A percentile compares a stretch with the other conserved stretches of the same genome.
phyloP scores from a whole-genome alignment of 2,797 vertebrate species.

The Clangula hyemalis region DNA sequence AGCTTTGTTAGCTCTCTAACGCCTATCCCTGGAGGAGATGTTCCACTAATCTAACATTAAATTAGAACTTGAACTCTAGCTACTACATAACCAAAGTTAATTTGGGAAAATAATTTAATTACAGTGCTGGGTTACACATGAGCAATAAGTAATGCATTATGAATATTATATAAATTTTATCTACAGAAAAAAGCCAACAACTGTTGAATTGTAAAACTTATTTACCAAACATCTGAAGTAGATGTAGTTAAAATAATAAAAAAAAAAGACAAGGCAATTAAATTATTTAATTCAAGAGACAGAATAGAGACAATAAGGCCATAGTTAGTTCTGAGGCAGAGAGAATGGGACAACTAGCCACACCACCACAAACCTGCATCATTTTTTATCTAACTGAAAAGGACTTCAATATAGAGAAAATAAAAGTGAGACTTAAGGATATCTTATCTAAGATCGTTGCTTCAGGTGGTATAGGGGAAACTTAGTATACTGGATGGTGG shows the following conservation, averaged over 20 bases:
- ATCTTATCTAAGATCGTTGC: background rate
- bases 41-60: conserved; percentile 63
- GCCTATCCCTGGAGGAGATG: conserved; percentile 31
- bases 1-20: conserved; percentile 30
- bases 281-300: background rate
- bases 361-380: background rate
- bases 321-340: background rate
- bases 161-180: conserved; percentile 53
- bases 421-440: background rate
- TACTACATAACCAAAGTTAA: conserved; percentile 65
- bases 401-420: background rate
- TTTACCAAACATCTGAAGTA: conserved; percentile 52
- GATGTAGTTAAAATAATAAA: background rate
- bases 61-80: conserved; percentile 66
- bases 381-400: background rate
- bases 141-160: conserved; percentile 56
- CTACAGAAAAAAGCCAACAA: background rate
- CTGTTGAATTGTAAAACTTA: conserved; percentile 31
- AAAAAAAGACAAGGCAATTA: background rate
- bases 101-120: conserved; percentile 76
- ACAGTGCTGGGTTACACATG: conserved; percentile 3
- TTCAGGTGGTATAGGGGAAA: background rate
- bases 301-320: background rate
- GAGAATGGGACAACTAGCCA: background rate
- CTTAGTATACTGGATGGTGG: background rate